Conservation (phyloP, 2,888 invertebrate genomes). For the Mechanitis messenoides region DNA sequence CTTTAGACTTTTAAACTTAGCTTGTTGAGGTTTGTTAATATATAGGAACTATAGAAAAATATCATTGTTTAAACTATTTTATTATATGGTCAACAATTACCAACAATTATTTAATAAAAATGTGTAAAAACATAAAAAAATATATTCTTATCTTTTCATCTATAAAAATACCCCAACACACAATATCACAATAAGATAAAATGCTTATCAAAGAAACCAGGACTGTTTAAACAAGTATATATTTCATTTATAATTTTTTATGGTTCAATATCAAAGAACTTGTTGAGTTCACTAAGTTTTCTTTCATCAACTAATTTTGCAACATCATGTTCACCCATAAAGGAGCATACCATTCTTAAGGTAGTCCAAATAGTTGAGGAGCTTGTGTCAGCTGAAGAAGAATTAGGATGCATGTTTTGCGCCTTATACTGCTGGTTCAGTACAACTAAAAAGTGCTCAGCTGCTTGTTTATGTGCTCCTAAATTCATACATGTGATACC, state of each 20-base stretch:
- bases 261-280: constrained; percentile 59
- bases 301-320: constrained; percentile 78
- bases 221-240: background rate
- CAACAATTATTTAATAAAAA: constrained; percentile 4
- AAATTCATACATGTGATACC: constrained; percentile 98
- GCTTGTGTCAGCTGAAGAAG: constrained; percentile 72
- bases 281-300: constrained; percentile 79
- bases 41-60: constrained; percentile 16
- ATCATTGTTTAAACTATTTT: background rate
- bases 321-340: constrained; percentile 83
- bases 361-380: constrained; percentile 97
- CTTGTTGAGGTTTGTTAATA: constrained; percentile 10
- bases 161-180: constrained; percentile 16
- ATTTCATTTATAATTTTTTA: constrained; percentile 11
- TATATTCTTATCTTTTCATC: constrained; percentile 12
- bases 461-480: constrained; percentile 95
- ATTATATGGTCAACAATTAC: background rate
- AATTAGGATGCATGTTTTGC: constrained; percentile 54
- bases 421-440: constrained; percentile 90
- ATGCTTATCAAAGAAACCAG: constrained; percentile 10
- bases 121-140: constrained; percentile 10
- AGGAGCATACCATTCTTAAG: constrained; percentile 88
- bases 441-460: constrained; percentile 95
- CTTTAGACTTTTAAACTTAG: constrained; percentile 21
- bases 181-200: constrained; percentile 17